Evolutionary conservation across 2,888 invertebrate species (phyloP).

Genomic region (Tridacna gigas): DNA sequence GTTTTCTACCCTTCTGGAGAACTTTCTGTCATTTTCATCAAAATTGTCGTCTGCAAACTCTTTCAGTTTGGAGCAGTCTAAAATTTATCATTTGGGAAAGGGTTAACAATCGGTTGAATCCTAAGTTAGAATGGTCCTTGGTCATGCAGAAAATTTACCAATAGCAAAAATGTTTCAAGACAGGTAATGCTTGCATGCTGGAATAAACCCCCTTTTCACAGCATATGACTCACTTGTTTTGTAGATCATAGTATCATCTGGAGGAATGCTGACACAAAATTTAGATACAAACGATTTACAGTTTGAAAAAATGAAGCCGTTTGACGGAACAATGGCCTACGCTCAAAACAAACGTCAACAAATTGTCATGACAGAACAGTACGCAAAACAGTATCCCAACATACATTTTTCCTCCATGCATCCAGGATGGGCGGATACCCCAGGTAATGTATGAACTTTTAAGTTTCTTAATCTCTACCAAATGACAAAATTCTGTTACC

Average conservation of each 20-base stretch:
- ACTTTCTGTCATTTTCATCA: too few relatives aligned
- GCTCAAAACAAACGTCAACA: conserved; percentile 86
- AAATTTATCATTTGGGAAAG: too few relatives aligned
- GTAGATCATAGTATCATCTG: conserved; percentile 85
- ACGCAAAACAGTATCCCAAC: conserved; percentile 83
- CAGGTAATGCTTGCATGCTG: too few relatives aligned
- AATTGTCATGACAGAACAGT: conserved; percentile 85
- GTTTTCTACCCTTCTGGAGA: too few relatives aligned
- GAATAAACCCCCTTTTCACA: too few relatives aligned
- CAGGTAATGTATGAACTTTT: conserved; percentile 72
- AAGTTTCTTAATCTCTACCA: neutral
- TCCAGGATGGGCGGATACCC: conserved; percentile 86
- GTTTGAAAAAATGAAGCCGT: conserved; percentile 84
- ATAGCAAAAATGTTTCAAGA: too few relatives aligned
- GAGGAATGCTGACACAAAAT: conserved; percentile 86
- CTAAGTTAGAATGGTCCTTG: too few relatives aligned
- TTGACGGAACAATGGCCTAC: conserved; percentile 86
- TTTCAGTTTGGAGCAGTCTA: too few relatives aligned
- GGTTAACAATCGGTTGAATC: too few relatives aligned
- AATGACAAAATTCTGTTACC: neutral
- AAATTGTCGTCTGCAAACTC: too few relatives aligned
- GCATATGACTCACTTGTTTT: too few relatives aligned
- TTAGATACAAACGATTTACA: conserved; percentile 84
- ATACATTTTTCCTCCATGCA: conserved; percentile 86
- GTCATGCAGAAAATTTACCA: too few relatives aligned